These are phyloP conservation scores for Tholera decimalis DNA, from an alignment of 2,888 invertebrate species.

Conservation along the genomic window DNA sequence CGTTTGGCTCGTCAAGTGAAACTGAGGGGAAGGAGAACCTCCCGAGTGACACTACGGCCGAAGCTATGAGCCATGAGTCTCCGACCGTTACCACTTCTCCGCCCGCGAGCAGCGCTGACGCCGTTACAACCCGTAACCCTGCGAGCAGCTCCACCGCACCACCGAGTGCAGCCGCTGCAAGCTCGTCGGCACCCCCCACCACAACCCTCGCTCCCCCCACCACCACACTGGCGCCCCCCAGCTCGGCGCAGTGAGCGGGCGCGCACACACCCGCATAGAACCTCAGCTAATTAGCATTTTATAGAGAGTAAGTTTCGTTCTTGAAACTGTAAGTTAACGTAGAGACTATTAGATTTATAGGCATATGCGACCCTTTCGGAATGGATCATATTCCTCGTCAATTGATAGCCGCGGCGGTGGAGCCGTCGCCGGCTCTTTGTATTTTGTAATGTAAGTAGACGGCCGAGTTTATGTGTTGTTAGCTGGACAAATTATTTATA, in stretches of 20 bases:
- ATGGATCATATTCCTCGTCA: constrained; percentile 74
- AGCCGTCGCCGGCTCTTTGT: constrained; percentile 66
- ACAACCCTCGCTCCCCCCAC: no score
- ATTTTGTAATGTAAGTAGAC: constrained; percentile 75
- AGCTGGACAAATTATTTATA: constrained; percentile 90
- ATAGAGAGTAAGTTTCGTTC: constrained; percentile 88
- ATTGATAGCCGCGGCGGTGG: constrained; percentile 68
- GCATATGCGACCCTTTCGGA: constrained; percentile 72
- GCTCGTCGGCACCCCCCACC: background rate
- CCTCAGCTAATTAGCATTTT: constrained; percentile 88
- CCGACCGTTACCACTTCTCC: constrained; percentile 7
- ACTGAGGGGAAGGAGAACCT: constrained; percentile 15
- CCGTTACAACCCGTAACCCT: background rate
- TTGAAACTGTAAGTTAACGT: constrained; percentile 87
- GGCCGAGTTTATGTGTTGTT: constrained; percentile 80
- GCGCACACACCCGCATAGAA: constrained; percentile 73
- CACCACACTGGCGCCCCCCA: constrained; percentile 22
- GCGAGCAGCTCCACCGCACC: background rate
- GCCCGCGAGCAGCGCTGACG: background rate
- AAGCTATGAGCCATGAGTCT: constrained; percentile 9
- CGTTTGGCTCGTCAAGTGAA: constrained; percentile 33
- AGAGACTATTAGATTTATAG: constrained; percentile 87
- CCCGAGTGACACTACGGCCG: background rate
- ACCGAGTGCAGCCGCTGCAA: background rate
- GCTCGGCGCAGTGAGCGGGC: constrained; percentile 57